Base-by-base conservation (phyloP, 1,140 invertebrate genomes). In the Penaeus japonicus region DNA sequence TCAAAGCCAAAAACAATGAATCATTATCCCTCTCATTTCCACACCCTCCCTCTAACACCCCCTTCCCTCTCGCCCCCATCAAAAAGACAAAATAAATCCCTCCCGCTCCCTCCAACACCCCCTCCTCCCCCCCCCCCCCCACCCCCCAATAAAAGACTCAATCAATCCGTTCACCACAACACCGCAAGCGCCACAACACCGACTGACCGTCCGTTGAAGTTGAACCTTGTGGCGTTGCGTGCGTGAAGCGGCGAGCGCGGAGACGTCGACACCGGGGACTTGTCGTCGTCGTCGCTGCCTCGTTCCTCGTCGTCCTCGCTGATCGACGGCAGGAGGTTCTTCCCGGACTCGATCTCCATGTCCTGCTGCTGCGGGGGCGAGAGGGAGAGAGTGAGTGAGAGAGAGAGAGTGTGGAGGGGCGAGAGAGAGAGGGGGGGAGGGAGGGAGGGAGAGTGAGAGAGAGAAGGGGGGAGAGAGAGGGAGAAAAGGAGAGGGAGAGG, bases 221-320 rank as follows among this genome's bases (percentile, higher is more conserved):
- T 90, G 86, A 90, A 90, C 89, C 87, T 90, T 84, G 89, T 89
- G 75, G 83, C 70, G 30, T 85, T 73, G 62, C 89, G 80, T 1
- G 85, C 20, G 78, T 89, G 90, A 5, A 90, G 81, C 0, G 90
- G 90, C 12, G 90, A 90, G 4, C 90, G 70, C 10, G 90, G 90
- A 0, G 91, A 91, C 78, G 91, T 91, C 4, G 91, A 91, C 55
- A 89, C 91, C 0, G 91, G 89, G 32, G 91, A 90, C 39, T 90
- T 88, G 84, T 96, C 95, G 32, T 96, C 96, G 62, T 95, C 95
- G 59, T 96, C 96, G 78, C 95, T 94, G 20, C 89, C 90, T 15
- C 94, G 93, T 91, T 97, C 97, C 93, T 98, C 97, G 92, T 98
- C 97, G 91, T 98, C 97, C 93, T 98, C 97, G 91, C 96, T 97